These are phyloP conservation scores for Tinamus guttatus DNA, from an alignment of 2,113 vertebrate species.

Conservation along the genomic window DNA sequence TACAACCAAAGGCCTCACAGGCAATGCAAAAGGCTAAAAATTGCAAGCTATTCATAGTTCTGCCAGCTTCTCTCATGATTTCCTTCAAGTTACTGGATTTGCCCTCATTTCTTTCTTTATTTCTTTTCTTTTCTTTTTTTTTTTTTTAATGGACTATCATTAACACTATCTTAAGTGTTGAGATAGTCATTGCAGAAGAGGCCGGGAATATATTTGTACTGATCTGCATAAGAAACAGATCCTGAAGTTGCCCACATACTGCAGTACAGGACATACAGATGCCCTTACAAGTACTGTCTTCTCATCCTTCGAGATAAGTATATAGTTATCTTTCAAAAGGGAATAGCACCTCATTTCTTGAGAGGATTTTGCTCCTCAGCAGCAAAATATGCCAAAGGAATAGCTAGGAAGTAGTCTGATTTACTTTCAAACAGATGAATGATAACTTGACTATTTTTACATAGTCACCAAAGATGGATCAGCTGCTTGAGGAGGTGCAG, in stretches of 20 bases:
- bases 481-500: conserved; percentile 2
- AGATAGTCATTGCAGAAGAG: neutral
- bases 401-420: neutral
- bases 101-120: too few species aligned
- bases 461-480: neutral
- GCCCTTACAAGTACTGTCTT: neutral
- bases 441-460: conserved; percentile 16
- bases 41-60: rapidly evolving
- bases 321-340: neutral
- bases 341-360: neutral
- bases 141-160: neutral
- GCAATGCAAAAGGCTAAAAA: rapidly evolving
- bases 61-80: neutral
- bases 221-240: neutral
- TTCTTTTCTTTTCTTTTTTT: neutral
- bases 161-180: too few species aligned
- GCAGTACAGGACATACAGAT: neutral
- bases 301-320: neutral
- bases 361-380: neutral
- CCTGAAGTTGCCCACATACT: neutral
- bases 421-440: neutral
- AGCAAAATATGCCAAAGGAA: conserved; percentile 1
- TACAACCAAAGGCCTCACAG: neutral
- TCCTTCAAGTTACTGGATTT: neutral
- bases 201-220: neutral